Percentiles rank a stretch among this genome's conserved stretches.
phyloP scores from a whole-genome alignment of 2,888 invertebrate genomes.

The Ferrisia virgata region DNA sequence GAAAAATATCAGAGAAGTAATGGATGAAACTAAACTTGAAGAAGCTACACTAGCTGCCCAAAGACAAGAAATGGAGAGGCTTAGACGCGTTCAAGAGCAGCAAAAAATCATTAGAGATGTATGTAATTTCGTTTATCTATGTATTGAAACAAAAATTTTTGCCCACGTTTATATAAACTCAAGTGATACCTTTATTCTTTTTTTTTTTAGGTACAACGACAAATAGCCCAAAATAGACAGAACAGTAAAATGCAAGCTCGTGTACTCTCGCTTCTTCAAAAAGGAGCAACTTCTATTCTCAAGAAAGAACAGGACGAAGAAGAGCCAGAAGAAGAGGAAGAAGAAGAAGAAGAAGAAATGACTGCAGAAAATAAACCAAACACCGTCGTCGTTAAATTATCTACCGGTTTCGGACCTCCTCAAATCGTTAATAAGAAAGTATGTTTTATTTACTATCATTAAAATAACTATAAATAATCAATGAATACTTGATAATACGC shows the following conservation, averaged over 20 bases:
- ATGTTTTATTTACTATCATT: background rate
- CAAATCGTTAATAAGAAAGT: constrained; percentile 49
- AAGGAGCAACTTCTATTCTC: constrained; percentile 52
- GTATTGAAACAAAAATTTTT: background rate
- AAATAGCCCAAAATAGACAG: constrained; percentile 71
- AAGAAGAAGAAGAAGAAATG: constrained; percentile 45
- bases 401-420: constrained; percentile 50
- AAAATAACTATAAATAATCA: background rate
- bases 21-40: constrained; percentile 89
- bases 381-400: constrained; percentile 51
- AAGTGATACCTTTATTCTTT: background rate
- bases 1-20: constrained; percentile 86
- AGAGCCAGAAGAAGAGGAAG: constrained; percentile 45
- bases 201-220: constrained; percentile 62
- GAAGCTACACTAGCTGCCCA: constrained; percentile 89
- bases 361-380: constrained; percentile 49
- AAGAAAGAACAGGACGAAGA: constrained; percentile 48
- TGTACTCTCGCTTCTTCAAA: constrained; percentile 70
- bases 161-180: background rate
- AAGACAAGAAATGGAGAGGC: constrained; percentile 84
- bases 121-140: constrained; percentile 32
- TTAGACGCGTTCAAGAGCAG: constrained; percentile 79
- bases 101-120: constrained; percentile 74
- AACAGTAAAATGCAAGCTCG: constrained; percentile 60
- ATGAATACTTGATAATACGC: background rate